Conservation (phyloP, 2,888 invertebrate genomes). For the Nomada lathburiana region DNA sequence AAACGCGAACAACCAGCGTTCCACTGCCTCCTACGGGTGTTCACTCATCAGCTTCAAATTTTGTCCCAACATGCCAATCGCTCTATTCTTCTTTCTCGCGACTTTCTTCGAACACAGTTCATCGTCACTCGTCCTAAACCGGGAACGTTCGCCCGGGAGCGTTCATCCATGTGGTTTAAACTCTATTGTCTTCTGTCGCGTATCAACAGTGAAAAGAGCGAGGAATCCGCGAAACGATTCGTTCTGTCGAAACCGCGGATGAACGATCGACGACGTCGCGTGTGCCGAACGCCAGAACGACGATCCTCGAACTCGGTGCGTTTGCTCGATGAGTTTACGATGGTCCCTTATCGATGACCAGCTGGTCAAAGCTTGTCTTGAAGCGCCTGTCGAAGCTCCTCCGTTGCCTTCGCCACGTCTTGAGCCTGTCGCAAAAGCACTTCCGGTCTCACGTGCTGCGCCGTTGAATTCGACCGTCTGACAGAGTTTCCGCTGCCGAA, state of each 20-base stretch:
- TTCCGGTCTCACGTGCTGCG: constrained; percentile 86
- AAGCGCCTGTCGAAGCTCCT: constrained; percentile 90
- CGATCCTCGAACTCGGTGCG: constrained; percentile 31
- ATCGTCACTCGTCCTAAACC: constrained; percentile 8
- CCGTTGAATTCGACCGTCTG: constrained; percentile 84
- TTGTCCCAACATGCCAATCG: background rate
- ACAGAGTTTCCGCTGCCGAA: constrained; percentile 87
- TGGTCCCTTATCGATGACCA: constrained; percentile 22
- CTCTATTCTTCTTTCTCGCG: background rate
- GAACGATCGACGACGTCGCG: constrained; percentile 2
- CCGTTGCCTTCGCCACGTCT: constrained; percentile 89
- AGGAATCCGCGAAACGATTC: constrained; percentile 18
- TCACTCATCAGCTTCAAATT: background rate
- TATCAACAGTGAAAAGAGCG: background rate
- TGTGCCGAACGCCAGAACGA: background rate
- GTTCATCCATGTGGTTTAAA: background rate
- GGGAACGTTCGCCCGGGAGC: constrained; percentile 5
- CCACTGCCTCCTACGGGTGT: background rate
- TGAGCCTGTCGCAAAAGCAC: constrained; percentile 84
- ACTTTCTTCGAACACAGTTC: constrained; percentile 11
- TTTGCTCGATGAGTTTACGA: constrained; percentile 34
- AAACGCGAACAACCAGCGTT: constrained; percentile 2
- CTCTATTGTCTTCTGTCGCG: constrained; percentile 11
- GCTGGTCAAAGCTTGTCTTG: constrained; percentile 90
- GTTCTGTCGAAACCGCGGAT: background rate